Evolutionary conservation across 2,113 vertebrate genomes (phyloP), one percentile per base, ranked within the genome.

Genomic region (Corythaeola cristata): DNA sequence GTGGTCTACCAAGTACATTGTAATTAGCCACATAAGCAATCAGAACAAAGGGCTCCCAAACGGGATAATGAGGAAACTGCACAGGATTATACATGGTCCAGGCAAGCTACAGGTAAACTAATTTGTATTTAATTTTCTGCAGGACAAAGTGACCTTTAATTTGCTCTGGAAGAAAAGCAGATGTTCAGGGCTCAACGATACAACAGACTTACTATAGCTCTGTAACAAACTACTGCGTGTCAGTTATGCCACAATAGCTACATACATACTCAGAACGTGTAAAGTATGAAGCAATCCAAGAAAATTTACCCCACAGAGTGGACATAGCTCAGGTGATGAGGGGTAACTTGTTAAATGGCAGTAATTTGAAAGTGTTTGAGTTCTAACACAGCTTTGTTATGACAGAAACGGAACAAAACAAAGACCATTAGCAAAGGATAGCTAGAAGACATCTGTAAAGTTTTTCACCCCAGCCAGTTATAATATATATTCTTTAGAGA

Each of bases 41-140:
- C n/a, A 77, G 85, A 89, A 93, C 85, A 88, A 92, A 93, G 88
- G 78, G 50, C n/a, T 87, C 62, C 75, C 88, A 69, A 64, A 80
- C 6, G 37, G 82, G 59, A 41, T 73, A 85, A 95, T 15, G 59
- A 90, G 68, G 67, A 90, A 89, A 89, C 32, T 32, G 49, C 77
- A 56, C 27, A 53, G 72, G 62, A 73, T 86, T 85, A 52, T 55
- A 81, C 77, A 30, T 0, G 6, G 91, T 11, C 44, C 79, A 76
- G 66, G 49, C 49, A 79, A 64, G 44, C 62, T 7, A 35, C 90
- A 94, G 88, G 92, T 95, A 88, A 93, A 83, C 27, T 26, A n/a
- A 73, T 86, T 47, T 52, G 49, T 59, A 27, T 35, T 85, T 56
- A 1, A 83, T 88, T 90, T 93, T 68, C 85, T 73, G 18, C n/a